phyloP scores from a whole-genome alignment of 2,888 invertebrate species.

The Agrotis exclamationis region DNA sequence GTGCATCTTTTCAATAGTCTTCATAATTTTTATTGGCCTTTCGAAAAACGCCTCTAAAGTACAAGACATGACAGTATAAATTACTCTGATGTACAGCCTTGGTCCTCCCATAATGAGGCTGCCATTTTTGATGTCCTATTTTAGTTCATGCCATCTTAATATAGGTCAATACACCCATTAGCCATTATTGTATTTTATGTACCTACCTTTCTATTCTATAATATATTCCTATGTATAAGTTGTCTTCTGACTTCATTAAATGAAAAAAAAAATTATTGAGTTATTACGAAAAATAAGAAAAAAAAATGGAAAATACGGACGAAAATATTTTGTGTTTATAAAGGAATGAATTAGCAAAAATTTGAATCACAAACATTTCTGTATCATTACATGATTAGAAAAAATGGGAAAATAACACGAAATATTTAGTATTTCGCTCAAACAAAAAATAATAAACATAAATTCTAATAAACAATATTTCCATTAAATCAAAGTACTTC shows the following conservation, averaged over 20 bases:
- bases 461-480: background rate
- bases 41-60: background rate
- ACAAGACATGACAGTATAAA: background rate
- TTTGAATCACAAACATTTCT: background rate
- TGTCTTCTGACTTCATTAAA: background rate
- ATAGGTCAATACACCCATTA: constrained; percentile 3
- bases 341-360: too few relatives aligned
- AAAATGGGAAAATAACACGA: background rate
- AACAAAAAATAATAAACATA: background rate
- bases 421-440: background rate
- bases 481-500: constrained; percentile 14
- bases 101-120: background rate
- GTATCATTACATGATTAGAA: background rate
- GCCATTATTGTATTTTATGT: background rate
- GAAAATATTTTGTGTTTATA: too few relatives aligned
- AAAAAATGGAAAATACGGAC: too few relatives aligned
- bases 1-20: background rate
- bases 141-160: background rate
- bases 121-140: background rate
- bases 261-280: too few relatives aligned
- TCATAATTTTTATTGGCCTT: background rate
- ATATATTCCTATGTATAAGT: too few relatives aligned
- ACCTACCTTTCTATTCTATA: background rate
- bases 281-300: background rate
- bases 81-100: background rate